Base-by-base conservation (phyloP, 2,113 vertebrate genomes). In the Ceyx margarethae region DNA sequence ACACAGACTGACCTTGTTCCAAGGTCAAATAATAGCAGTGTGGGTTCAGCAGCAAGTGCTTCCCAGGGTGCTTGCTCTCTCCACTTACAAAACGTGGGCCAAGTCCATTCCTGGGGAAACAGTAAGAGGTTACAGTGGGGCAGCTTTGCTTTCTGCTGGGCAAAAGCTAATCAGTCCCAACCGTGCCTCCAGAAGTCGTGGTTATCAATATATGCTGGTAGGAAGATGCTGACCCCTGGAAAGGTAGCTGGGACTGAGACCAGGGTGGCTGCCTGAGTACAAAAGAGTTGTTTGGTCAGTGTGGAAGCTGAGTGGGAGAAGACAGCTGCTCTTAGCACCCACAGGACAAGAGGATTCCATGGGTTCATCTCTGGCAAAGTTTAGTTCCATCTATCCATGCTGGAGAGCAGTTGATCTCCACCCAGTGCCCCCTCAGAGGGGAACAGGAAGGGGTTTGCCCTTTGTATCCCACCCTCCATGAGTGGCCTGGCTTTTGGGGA, bases 121-220 rank as follows among this genome's bases (percentile, higher is more conserved):
- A 10, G 53, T 8, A 25, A 1, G 15, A 78, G 81, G 54, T 71
- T 58, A 11, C 14, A 43, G 57, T 0, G 2, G 66, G 48, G 33
- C 73, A 29, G 2, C 40, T 22, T 46, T 13, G 21, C 23, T 81
- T 86, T 65, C 81, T 81, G 78, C 35, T 45, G 67, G 61, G 61
- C 35, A 45, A 21, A 11, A 82, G 48, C 46, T 74, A 31, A 66
- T 93, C 81, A 10, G 11, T 66, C 73, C 80, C 60, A 5, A 10
- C 0, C 0, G 1, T 50, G 78, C 46, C 54, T 80, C 33, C 13
- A 1, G 35, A 8, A 64, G 58, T 46, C 31, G 20, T 3, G 21
- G 37, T 29, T 66, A 23, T 81, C 33, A 45, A 9, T 37, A 11
- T 22, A 5, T 17, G n/a, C 37, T 0, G 0, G 43, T 10, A 11